phyloP scores from a whole-genome alignment of 2,113 vertebrate species.

The Xiphophorus maculatus region DNA sequence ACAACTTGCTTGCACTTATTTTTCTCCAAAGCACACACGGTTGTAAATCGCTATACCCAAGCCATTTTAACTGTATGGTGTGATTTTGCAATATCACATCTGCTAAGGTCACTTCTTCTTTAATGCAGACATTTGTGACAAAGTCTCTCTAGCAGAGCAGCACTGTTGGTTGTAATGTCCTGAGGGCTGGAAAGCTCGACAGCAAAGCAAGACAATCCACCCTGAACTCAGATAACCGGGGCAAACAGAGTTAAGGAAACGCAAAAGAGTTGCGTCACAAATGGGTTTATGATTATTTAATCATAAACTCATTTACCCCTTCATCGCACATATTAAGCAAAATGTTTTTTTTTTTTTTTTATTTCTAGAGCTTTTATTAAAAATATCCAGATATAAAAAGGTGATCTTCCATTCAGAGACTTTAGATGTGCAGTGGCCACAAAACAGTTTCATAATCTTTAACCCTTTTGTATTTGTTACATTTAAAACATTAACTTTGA shows the following conservation, averaged over 20 bases:
- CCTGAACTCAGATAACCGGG: constrained; percentile 64
- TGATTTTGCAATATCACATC: constrained; percentile 72
- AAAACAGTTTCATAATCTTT: too few relatives aligned
- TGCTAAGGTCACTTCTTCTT: constrained; percentile 63
- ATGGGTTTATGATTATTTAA: not conserved
- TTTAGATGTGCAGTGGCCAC: too few relatives aligned
- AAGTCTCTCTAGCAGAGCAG: constrained; percentile 39
- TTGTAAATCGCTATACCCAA: constrained; percentile 27
- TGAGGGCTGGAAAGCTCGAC: constrained; percentile 43
- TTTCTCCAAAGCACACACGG: constrained; percentile 28
- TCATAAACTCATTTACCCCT: constrained; percentile 7
- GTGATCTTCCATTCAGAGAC: too few relatives aligned
- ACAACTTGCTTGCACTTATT: constrained; percentile 35
- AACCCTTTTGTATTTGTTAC: too few relatives aligned
- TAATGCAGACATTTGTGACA: constrained; percentile 59
- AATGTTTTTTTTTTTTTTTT: not conserved
- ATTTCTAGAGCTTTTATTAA: too few relatives aligned
- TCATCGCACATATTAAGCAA: not conserved
- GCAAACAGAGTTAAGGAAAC: constrained; percentile 8
- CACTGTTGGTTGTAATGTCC: constrained; percentile 58
- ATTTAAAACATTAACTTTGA: too few relatives aligned
- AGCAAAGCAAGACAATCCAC: constrained; percentile 37
- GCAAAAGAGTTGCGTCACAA: not conserved
- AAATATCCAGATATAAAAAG: too few relatives aligned
- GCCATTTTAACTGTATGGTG: constrained; percentile 30